These are phyloP conservation scores for Tipula unca DNA, from an alignment of 2,888 invertebrate genomes.

Conservation along the genomic window DNA sequence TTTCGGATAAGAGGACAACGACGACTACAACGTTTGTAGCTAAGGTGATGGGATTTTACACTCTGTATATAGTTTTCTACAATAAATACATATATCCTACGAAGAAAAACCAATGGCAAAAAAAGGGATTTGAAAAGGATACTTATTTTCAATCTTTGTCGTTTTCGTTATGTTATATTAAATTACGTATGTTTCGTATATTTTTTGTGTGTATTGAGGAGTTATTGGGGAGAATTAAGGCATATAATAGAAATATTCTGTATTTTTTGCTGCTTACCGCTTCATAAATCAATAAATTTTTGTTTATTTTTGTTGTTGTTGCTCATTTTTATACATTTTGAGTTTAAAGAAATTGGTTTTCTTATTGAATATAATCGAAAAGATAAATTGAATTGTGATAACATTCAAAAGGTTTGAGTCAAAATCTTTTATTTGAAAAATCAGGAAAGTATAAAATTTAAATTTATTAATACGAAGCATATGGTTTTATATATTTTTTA, in stretches of 20 bases:
- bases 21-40: neutral
- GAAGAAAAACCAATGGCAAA: neutral
- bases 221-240: neutral
- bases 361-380: conserved; percentile 8
- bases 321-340: neutral
- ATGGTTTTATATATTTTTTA: neutral
- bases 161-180: conserved; percentile 14
- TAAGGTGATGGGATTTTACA: neutral
- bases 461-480: neutral
- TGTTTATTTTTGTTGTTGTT: neutral
- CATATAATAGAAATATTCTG: neutral
- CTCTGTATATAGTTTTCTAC: neutral
- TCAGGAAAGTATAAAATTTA: conserved; percentile 8
- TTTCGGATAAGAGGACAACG: neutral
- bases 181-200: neutral
- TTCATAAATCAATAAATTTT: neutral
- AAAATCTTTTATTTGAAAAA: neutral
- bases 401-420: neutral
- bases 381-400: conserved; percentile 8
- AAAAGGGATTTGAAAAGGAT: neutral
- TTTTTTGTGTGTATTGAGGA: neutral
- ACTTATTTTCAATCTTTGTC: neutral
- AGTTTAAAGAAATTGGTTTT: conserved; percentile 8
- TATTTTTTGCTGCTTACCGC: neutral
- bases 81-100: neutral